Base-by-base conservation (phyloP, 1,140 invertebrate genomes). In the Aphaenogaster floridana region DNA sequence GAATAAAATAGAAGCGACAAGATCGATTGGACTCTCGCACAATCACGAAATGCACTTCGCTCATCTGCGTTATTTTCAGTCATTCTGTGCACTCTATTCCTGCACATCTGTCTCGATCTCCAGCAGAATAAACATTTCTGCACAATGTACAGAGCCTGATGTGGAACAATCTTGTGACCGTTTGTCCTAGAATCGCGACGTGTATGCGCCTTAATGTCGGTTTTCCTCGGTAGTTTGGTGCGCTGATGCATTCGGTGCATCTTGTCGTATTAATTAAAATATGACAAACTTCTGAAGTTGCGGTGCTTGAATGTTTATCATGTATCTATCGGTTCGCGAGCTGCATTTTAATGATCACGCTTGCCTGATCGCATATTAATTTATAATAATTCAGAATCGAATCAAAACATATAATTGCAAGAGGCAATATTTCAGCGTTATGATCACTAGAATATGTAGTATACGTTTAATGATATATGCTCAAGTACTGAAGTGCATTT, bases 161-260 rank as follows among this genome's bases (percentile, higher is more conserved):
- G 63, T 50, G 66, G 17, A 66, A 66, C 36, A 66, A 45, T 81
- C 89, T 87, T 72, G 78, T 79, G 84, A 87, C 83, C 84, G 54
- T 74, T 68, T 77, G 88, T 90, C 59, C 88, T 87, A 78, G 88
- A 90, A 87, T 90, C 88, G 45, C 48, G 48, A 39, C 77, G 50
- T 48, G 69, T 72, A 54, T 42, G 48, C 21, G 34, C 39, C 64
- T 88, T 48, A 64, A 68, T 63, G 64, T 88, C 39, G 72, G 42
- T 78, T 74, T 68, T 48, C 71, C 45, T 64, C 63, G 54, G 42
- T 57, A 36, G 34, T 63, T 63, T 57, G 54, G 28, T 48, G 42
- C 76, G 28, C 54, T 50, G 36, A 39, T 42, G 77, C 52, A 64
- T 76, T 50, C 72, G 42, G 34, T n/a, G 48, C 71, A 21, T 50